phyloP scores from a whole-genome alignment of 1,140 invertebrate genomes.

The Dysdera silvatica region DNA sequence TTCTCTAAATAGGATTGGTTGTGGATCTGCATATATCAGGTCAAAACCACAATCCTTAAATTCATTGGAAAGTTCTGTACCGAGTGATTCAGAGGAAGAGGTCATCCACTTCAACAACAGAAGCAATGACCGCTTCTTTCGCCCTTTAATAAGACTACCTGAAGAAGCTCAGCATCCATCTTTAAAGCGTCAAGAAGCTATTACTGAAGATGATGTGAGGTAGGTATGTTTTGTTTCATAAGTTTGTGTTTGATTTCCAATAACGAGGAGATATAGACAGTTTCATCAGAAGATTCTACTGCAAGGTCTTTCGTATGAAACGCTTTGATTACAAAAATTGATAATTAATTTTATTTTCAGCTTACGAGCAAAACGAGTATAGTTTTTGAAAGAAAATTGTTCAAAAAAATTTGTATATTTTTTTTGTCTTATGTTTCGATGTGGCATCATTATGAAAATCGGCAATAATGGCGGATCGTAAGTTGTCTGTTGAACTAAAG shows the following conservation, averaged over 20 bases:
- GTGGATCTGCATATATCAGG: not conserved
- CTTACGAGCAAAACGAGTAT: too few relatives aligned
- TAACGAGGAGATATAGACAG: not conserved
- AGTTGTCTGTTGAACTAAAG: too few relatives aligned
- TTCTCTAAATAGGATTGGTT: not conserved
- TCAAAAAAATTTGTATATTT: too few relatives aligned
- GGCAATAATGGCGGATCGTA: too few relatives aligned
- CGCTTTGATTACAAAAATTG: too few relatives aligned
- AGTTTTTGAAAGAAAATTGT: too few relatives aligned
- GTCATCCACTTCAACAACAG: too few relatives aligned
- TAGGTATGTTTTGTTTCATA: not conserved
- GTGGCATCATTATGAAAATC: too few relatives aligned
- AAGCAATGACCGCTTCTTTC: too few relatives aligned
- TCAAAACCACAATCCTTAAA: not conserved
- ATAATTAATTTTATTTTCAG: too few relatives aligned
- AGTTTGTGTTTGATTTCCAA: not conserved
- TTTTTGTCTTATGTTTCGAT: too few relatives aligned
- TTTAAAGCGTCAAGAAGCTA: constrained; percentile 21
- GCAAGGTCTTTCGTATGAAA: too few relatives aligned
- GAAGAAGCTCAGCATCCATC: constrained; percentile 14
- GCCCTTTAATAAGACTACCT: not conserved
- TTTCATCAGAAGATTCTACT: not conserved
- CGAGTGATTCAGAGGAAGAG: not conserved
- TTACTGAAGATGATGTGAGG: constrained; percentile 23
- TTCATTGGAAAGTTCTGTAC: not conserved